Base-by-base conservation (phyloP, 2,797 vertebrate species). In the Sphenopsis melanotis region DNA sequence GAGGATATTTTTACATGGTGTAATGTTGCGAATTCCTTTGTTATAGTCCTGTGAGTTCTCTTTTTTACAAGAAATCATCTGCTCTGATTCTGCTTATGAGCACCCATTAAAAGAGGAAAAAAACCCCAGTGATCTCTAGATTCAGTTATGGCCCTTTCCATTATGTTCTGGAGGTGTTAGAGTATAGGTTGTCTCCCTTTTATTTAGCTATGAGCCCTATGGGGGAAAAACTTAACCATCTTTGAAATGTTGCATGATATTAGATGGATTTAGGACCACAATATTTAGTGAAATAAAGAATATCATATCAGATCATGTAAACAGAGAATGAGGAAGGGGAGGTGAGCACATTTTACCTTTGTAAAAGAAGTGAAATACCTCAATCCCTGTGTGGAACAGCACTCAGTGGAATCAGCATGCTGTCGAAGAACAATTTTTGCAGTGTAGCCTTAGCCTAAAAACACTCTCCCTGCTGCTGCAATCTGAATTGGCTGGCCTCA, bases 361-460 rank as follows among this genome's bases (percentile, higher is more conserved):
- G 36, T 61, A 55, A 66, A 80, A 72, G 19, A 37, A 44, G 12
- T 76, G 41, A 87, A 84, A 82, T 24, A 56, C 60, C 47, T 87
- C 59, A 46, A 0, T 83, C 56, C 47, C 11, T 29, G 14, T 4
- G 7, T 83, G 16, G 59, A 82, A 93, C 64, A 75, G 49, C 34
- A 77, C 15, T 68, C n/a, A 74, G 2, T 81, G 69, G 56, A 57
- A 47, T 87, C 59, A 90, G 69, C 16, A 30, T 66, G 70, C 46
- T 81, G 32, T 74, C 86, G 47, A 95, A 94, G 74, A 76, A 91
- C 87, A 85, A 91, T 80, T 89, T 93, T 82, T 89, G 21, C 66
- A 55, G 30, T 42, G 26, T 46, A 92, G 26, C 53, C 34, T 91
- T 83, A 81, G 46, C 72, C 59, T 94, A 86, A 91, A 92, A 74